Base-by-base conservation (phyloP, 2,113 vertebrate genomes). In the Crypturellus undulatus region DNA sequence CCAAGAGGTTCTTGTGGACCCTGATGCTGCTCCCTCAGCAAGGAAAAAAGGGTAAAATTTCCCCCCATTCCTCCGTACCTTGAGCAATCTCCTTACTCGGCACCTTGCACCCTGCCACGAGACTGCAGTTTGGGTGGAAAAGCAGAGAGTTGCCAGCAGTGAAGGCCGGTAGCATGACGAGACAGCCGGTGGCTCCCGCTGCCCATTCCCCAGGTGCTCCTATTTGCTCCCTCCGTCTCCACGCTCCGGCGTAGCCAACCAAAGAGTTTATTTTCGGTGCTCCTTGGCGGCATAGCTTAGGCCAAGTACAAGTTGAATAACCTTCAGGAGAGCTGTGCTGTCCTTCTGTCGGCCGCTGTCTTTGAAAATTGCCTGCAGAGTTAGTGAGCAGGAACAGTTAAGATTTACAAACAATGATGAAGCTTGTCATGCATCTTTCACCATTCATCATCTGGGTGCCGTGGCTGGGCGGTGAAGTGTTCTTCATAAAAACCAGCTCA, bases 401-500 rank as follows among this genome's bases (percentile, higher is more conserved):
- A 99, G 99, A 99, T 99, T 99, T 99, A 99, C 99, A 99, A 99
- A 99, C 99, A 99, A 99, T 99, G 99, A 99, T 99, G 99, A 99
- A 99, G 99, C 99, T 99, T 99, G 99, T 99, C 99, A 99, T 98
- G 99, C 99, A 99, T 99, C 99, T 99, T 99, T 99, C 98, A 98
- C 99, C 99, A 99, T 99, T 98, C 99, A 99, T 99, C 99, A 99
- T 98, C 98, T 98, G 97, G 98, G 98, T 98, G 98, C 98, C 96
- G 98, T 98, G 98, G 98, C 98, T 98, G 98, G 98, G 98, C 98
- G 98, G 99, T 99, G 98, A 98, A 99, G 99, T 99, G 99, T 99
- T 99, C 99, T 99, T 99, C 99, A 99, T 99, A 99, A 99, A 99
- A 99, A 99, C 99, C 99, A 99, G 99, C 99, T 99, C 99, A 97